Conservation (phyloP, 2,113 vertebrate species). For the Peucedramus taeniatus region DNA sequence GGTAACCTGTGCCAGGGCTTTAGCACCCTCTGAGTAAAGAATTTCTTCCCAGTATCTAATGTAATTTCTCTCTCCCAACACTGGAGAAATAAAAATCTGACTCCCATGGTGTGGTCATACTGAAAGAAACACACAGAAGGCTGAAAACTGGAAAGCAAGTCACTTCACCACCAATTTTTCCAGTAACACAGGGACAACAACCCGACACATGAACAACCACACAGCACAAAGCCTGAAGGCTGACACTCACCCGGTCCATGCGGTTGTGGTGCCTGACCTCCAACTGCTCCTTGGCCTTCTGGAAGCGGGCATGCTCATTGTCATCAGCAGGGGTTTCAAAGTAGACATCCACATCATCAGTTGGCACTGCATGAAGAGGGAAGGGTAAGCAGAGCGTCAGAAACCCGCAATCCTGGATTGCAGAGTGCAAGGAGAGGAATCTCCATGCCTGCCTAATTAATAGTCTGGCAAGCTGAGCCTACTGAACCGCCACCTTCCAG, state of each 20-base stretch:
- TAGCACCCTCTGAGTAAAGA: background rate
- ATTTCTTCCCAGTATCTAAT: background rate
- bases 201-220: fast-evolving
- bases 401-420: background rate
- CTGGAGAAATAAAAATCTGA: background rate
- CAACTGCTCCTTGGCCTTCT: constrained; percentile 95
- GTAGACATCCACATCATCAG: constrained; percentile 95
- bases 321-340: constrained; percentile 95
- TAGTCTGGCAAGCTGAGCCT: background rate
- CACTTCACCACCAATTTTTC: too few species aligned
- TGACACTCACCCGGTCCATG: constrained; percentile 87
- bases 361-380: constrained; percentile 71
- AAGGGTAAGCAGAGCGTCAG: background rate
- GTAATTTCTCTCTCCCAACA: background rate
- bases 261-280: constrained; percentile 93
- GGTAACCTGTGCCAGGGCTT: background rate
- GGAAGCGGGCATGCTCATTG: constrained; percentile 95
- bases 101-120: background rate
- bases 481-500: background rate
- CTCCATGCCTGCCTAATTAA: background rate
- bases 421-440: background rate
- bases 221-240: too few species aligned
- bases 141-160: background rate
- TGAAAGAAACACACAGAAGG: background rate
- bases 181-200: background rate